Conservation (phyloP, 2,888 invertebrate species). For the Apoda limacodes region DNA sequence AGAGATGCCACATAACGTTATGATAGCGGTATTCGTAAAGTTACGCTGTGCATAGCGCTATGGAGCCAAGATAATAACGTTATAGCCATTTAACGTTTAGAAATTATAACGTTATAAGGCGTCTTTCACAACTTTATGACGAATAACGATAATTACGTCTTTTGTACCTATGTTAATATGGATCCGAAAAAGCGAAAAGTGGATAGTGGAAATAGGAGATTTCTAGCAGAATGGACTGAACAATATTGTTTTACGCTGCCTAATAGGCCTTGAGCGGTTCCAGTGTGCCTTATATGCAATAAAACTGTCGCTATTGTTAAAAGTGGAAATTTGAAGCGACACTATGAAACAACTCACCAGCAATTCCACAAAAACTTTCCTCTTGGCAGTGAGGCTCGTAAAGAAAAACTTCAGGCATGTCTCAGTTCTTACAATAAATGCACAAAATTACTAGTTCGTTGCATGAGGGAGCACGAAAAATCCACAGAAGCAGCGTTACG, state of each 20-base stretch:
- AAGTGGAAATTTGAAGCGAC: conserved; percentile 14
- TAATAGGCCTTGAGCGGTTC: conserved; percentile 12
- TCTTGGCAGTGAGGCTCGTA: conserved; percentile 14
- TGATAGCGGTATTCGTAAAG: too few relatives aligned
- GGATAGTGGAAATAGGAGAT: conserved; percentile 3
- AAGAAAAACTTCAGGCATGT: conserved; percentile 15
- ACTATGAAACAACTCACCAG: conserved; percentile 16
- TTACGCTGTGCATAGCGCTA: too few relatives aligned
- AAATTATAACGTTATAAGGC: too few relatives aligned
- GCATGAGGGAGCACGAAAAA: conserved; percentile 19
- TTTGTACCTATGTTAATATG: too few relatives aligned
- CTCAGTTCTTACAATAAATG: conserved; percentile 12
- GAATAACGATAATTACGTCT: too few relatives aligned
- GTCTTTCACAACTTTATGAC: too few relatives aligned
- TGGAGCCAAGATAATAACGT: too few relatives aligned
- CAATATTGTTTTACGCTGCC: conserved; percentile 14
- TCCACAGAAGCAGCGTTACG: conserved; percentile 15
- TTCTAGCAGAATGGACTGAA: conserved; percentile 8
- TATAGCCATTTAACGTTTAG: too few relatives aligned
- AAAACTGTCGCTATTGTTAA: conserved; percentile 12
- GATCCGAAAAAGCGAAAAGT: too few relatives aligned
- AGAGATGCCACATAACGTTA: too few relatives aligned
- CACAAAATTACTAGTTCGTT: conserved; percentile 13
- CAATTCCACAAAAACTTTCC: conserved; percentile 17
- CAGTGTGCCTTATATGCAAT: conserved; percentile 12